Conservation (phyloP, 1,140 invertebrate genomes). For the Drosophila malerkotliana region DNA sequence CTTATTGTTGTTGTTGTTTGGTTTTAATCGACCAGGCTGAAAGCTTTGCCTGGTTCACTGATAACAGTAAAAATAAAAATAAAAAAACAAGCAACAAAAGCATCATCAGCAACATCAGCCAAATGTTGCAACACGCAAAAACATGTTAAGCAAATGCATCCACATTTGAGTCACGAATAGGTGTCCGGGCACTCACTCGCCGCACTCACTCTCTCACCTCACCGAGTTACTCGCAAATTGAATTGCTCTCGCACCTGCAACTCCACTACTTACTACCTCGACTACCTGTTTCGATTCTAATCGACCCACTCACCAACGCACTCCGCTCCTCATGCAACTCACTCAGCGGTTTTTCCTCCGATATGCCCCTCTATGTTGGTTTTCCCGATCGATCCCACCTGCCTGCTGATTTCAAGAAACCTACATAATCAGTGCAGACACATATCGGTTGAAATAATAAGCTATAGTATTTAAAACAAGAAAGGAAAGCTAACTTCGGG, state of each 20-base stretch:
- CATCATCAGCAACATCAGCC: slow-evolving; percentile 1
- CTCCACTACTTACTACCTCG: slow-evolving; percentile 8
- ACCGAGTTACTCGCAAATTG: slow-evolving; percentile 4
- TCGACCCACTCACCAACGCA: slow-evolving; percentile 51
- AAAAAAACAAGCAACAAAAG: slow-evolving; percentile 4
- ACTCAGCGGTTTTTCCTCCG: slow-evolving; percentile 6
- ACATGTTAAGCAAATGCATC: slow-evolving; percentile 33
- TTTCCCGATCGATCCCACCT: slow-evolving; percentile 35
- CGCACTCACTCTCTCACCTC: neutral
- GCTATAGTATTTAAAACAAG: too few species aligned
- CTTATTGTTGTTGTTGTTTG: slow-evolving; percentile 7
- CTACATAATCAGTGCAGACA: too few species aligned
- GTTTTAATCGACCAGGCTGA: slow-evolving; percentile 29
- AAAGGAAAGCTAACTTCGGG: too few species aligned
- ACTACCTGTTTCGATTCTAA: slow-evolving; percentile 80
- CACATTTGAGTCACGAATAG: slow-evolving; percentile 2
- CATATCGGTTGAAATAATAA: too few species aligned
- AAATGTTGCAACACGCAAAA: slow-evolving; percentile 22
- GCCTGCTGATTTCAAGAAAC: neutral
- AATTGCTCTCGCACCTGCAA: slow-evolving; percentile 47
- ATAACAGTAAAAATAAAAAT: slow-evolving; percentile 47
- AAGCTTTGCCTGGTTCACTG: slow-evolving; percentile 38
- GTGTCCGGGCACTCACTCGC: too few species aligned
- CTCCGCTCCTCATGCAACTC: slow-evolving; percentile 13
- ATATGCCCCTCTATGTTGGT: neutral